A percentile compares a stretch with the other conserved stretches of the same genome.
phyloP scores from a whole-genome alignment of 2,797 vertebrate species.

The Pelochelys cantorii region DNA sequence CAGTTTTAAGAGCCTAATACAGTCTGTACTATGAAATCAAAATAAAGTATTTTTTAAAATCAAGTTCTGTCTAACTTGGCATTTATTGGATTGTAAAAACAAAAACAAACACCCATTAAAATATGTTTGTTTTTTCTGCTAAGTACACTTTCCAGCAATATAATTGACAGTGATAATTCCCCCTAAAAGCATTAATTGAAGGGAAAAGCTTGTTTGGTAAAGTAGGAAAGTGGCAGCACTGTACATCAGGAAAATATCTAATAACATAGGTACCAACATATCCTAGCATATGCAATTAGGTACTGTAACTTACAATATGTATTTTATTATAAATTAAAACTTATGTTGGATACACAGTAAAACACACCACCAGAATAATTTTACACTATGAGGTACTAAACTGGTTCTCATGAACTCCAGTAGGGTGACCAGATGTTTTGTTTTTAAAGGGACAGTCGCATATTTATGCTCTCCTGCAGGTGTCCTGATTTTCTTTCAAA shows the following conservation, averaged over 20 bases:
- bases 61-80: background rate
- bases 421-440: no score
- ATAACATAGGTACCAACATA: accelerated
- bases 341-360: accelerated
- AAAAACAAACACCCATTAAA: background rate
- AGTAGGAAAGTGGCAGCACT: background rate
- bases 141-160: background rate
- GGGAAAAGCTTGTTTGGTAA: background rate
- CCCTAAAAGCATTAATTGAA: background rate
- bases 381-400: accelerated
- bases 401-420: accelerated
- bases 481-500: no score
- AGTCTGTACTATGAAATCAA: background rate
- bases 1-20: background rate
- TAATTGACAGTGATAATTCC: background rate
- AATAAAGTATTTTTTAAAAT: background rate
- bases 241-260: background rate
- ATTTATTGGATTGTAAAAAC: background rate
- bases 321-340: accelerated
- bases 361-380: accelerated
- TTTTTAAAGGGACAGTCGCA: no score
- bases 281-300: background rate
- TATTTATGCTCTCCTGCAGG: no score
- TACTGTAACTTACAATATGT: accelerated
- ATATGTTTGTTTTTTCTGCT: background rate